Conservation (phyloP, 1,140 invertebrate genomes). For the Meteorus sp. region DNA sequence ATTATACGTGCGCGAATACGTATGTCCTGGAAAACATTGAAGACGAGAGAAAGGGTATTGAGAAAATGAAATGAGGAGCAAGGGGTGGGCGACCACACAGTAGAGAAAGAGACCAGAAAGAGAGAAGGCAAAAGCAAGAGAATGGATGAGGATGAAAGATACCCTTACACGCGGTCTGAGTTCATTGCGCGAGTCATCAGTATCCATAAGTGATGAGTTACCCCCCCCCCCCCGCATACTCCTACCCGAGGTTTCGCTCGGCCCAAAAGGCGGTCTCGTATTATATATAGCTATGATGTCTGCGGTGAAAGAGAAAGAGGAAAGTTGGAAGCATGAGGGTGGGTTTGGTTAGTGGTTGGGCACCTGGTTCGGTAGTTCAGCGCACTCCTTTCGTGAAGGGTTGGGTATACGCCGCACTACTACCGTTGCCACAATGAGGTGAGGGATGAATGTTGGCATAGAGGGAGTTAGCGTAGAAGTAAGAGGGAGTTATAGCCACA, state of each 20-base stretch:
- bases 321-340: constrained; percentile 24
- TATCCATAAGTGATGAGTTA: constrained; percentile 61
- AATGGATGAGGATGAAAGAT: constrained; percentile 17
- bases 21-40: neutral
- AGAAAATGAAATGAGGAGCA: neutral
- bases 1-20: neutral
- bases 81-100: too few species aligned
- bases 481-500: constrained; percentile 33
- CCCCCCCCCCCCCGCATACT: constrained; percentile 45
- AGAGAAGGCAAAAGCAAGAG: constrained; percentile 6
- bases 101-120: constrained; percentile 5
- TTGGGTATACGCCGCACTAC: constrained; percentile 9
- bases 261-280: constrained; percentile 21
- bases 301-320: too few species aligned
- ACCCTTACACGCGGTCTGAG: constrained; percentile 44
- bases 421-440: neutral
- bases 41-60: constrained; percentile 11
- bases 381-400: constrained; percentile 32
- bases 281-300: constrained; percentile 11
- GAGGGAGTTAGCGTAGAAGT: neutral
- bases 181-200: constrained; percentile 61
- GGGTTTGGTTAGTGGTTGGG: constrained; percentile 38
- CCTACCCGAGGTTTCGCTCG: constrained; percentile 16
- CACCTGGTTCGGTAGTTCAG: constrained; percentile 54
- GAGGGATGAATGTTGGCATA: neutral